These are phyloP conservation scores for Heteromurus nitidus DNA, from an alignment of 2,888 invertebrate species.

Conservation along the genomic window DNA sequence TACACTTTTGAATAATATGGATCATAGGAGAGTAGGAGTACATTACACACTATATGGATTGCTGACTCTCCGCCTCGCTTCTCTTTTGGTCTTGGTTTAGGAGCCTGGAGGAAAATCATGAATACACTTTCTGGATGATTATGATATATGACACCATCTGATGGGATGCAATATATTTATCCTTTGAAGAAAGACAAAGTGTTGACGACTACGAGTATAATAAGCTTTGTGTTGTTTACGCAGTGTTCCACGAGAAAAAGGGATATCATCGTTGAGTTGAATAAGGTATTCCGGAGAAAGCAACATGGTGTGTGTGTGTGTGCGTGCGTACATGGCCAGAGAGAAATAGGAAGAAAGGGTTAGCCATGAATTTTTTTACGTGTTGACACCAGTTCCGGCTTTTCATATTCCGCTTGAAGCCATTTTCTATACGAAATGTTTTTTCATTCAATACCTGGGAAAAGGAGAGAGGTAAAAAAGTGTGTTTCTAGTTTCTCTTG, in stretches of 20 bases:
- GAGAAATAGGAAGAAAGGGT: neutral
- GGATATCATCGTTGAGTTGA: neutral
- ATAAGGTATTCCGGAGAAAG: neutral
- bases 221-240: conserved; percentile 15
- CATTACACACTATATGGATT: too few species aligned
- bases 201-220: conserved; percentile 26
- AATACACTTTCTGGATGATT: conserved; percentile 24
- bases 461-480: too few species aligned
- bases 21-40: neutral
- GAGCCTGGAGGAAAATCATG: conserved; percentile 16
- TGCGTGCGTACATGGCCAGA: too few species aligned
- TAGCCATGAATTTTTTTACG: neutral
- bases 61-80: neutral
- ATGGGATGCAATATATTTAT: conserved; percentile 28
- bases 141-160: conserved; percentile 30
- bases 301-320: conserved; percentile 13
- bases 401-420: neutral
- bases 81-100: neutral
- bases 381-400: neutral
- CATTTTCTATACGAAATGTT: too few species aligned
- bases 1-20: neutral
- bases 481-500: too few species aligned
- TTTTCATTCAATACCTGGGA: too few species aligned
- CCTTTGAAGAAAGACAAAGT: conserved; percentile 22
- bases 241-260: neutral